Base-by-base conservation (phyloP, 2,797 vertebrate species). In the Leontocebus nigricollis region DNA sequence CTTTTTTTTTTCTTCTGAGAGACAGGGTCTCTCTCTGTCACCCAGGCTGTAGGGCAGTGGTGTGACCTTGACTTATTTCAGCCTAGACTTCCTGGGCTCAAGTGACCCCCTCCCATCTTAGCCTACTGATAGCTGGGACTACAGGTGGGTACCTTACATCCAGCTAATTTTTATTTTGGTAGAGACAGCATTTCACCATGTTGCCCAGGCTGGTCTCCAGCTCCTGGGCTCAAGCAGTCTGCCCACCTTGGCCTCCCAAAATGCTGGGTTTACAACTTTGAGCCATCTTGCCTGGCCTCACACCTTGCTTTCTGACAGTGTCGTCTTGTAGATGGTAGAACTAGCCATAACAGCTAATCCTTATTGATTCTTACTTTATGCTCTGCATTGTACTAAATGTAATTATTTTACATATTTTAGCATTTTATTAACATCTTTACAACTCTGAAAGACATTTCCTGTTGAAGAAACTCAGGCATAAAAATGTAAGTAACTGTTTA, bases 401-500 rank as follows among this genome's bases (percentile, higher is more conserved):
- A 41, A 57, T 77, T 73, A 41, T 64, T 72, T 41, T 77, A 39
- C 11, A 36, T 76, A 64, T 80, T 75, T 96, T 87, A 80, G 24
- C 30, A 86, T 96, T 91, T 93, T 17, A 67, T 86, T 93, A n/a
- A 67, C 82, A 39, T 52, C 46, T 61, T 93, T 93, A 12, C 13
- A 48, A n/a, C 24, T 80, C 27, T 87, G 52, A 92, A 92, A 92
- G 46, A 11, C 79, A 55, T 82, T 95, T 96, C 39, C 27, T 48
- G 87, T 84, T 79, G 76, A 87, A 90, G 57, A 96, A 91, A 83
- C n/a, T 67, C 2, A 75, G 22, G 64, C n/a, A 73, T 52, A 89
- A 92, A 59, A 88, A 77, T 81, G 4, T 80, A 93, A 83, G 75
- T 92, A 89, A 70, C 19, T 64, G 88, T 85, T 48, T 48, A 27